phyloP scores from a whole-genome alignment of 2,113 vertebrate species.

The Saimiri boliviensis region DNA sequence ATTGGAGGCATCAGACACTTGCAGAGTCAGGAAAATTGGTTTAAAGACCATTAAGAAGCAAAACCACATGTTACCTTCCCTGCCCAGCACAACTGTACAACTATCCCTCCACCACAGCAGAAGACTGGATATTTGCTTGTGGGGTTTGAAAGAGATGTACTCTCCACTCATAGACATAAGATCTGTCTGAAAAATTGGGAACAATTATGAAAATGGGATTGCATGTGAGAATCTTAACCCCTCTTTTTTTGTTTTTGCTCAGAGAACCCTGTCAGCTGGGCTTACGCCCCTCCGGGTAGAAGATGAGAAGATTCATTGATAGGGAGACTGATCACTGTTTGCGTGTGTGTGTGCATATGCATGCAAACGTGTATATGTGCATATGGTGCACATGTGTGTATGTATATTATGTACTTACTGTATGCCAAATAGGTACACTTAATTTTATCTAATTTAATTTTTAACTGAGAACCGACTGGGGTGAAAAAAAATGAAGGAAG shows the following conservation, averaged over 20 bases:
- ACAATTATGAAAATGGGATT: background rate
- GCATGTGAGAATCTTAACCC: background rate
- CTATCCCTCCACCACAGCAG: background rate
- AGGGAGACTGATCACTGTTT: background rate
- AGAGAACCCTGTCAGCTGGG: background rate
- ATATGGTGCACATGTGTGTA: background rate
- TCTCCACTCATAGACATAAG: background rate
- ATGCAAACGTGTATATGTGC: background rate
- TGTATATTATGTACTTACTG: background rate
- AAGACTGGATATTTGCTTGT: background rate
- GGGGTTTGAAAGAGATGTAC: background rate
- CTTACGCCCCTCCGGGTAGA: background rate
- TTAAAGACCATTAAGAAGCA: background rate
- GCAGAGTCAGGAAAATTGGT: background rate
- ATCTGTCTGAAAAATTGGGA: background rate
- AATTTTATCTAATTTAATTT: background rate
- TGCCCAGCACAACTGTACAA: background rate
- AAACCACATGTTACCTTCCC: background rate
- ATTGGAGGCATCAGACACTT: background rate
- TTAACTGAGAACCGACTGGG: slow-evolving; percentile 1
- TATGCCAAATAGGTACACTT: background rate
- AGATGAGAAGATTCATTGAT: background rate
- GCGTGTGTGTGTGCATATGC: accelerated
- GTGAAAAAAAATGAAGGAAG: background rate
- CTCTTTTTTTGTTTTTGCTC: background rate